Evolutionary conservation across 2,888 invertebrate genomes (phyloP).

Genomic region (Diachrysia chrysitis): DNA sequence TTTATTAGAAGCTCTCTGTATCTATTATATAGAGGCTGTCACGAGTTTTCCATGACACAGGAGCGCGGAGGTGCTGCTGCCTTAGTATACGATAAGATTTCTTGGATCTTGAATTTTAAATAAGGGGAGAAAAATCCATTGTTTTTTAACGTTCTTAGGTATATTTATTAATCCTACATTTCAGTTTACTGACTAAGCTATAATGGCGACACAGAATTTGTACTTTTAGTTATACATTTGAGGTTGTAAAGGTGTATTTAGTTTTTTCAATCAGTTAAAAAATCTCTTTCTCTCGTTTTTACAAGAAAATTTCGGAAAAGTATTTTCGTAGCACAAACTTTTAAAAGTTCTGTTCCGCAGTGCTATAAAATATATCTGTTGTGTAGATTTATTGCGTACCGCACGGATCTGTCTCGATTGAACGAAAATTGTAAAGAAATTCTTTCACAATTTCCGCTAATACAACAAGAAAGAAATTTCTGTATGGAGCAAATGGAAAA

Average conservation of each 20-base stretch:
- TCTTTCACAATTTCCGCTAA: slow-evolving; percentile 59
- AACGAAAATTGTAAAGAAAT: slow-evolving; percentile 59
- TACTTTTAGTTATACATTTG: too few species aligned
- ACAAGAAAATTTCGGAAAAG: background rate
- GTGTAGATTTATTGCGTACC: slow-evolving; percentile 60
- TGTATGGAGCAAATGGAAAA: slow-evolving; percentile 60
- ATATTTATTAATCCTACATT: background rate
- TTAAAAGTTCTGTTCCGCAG: slow-evolving; percentile 47
- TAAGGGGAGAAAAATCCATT: background rate
- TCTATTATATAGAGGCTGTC: slow-evolving; percentile 34
- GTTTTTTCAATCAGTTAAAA: too few species aligned
- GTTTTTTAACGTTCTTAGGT: background rate
- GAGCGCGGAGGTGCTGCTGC: background rate
- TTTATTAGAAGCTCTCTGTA: slow-evolving; percentile 40
- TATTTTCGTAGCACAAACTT: background rate
- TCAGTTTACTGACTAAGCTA: background rate
- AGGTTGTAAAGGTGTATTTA: too few species aligned
- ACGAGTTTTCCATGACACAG: slow-evolving; percentile 29
- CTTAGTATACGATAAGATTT: background rate
- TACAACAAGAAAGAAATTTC: slow-evolving; percentile 52
- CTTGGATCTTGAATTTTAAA: background rate
- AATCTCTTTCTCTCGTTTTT: too few species aligned
- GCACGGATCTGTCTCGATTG: slow-evolving; percentile 44
- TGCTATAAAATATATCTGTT: slow-evolving; percentile 59
- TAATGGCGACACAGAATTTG: background rate